These are phyloP conservation scores for Sitta europaea DNA, from an alignment of 2,113 vertebrate genomes.

Conservation along the genomic window DNA sequence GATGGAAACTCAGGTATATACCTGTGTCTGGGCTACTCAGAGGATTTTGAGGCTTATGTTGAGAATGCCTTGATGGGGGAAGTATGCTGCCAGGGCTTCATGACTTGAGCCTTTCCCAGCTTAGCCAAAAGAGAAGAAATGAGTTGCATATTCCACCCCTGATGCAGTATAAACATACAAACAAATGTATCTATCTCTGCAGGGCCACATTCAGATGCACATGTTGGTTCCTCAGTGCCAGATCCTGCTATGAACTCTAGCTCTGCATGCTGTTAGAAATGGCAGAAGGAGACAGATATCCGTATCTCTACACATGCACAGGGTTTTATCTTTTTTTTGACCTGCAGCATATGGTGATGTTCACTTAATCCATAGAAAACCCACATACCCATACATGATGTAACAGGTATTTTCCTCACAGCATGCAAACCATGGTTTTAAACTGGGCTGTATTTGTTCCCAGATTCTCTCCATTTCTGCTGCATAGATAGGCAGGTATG, in stretches of 20 bases:
- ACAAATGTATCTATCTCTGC: not conserved
- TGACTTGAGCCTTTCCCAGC: not conserved
- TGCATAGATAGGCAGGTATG: not conserved
- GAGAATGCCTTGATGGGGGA: not conserved
- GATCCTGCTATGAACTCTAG: slow-evolving; percentile 17
- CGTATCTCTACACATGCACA: not conserved
- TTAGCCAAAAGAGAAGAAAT: not conserved
- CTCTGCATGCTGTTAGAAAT: not conserved
- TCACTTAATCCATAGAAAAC: not conserved
- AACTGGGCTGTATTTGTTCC: not conserved
- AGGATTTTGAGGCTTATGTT: not conserved
- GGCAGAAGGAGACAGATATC: slow-evolving; percentile 20
- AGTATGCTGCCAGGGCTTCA: not conserved
- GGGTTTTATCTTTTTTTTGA: not conserved
- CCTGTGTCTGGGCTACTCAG: not conserved
- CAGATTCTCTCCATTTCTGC: not conserved
- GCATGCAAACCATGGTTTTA: not conserved
- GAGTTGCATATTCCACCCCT: not conserved
- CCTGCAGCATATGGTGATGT: not conserved
- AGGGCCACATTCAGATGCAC: slow-evolving; percentile 6
- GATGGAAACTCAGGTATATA: not conserved
- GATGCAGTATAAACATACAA: not conserved
- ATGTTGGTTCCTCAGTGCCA: slow-evolving; percentile 17
- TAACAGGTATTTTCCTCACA: not conserved
- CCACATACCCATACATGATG: not conserved